These are phyloP conservation scores for Camponotus fellah DNA, from an alignment of 2,888 invertebrate species.

Conservation along the genomic window DNA sequence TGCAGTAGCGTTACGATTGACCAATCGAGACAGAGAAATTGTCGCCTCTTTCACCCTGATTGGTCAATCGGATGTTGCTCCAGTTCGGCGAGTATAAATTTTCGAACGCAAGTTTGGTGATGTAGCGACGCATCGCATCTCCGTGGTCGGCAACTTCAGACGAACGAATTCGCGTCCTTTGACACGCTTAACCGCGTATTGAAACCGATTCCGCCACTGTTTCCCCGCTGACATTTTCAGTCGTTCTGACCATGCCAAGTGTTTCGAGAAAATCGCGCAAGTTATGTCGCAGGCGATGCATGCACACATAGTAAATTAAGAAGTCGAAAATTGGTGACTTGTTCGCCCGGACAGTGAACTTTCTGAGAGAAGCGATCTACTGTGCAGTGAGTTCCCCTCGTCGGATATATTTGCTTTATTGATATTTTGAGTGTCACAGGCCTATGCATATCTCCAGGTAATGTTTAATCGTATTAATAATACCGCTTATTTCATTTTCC, in stretches of 20 bases:
- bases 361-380: conserved; percentile 68
- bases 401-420: conserved; percentile 83
- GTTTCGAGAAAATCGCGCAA: conserved; percentile 70
- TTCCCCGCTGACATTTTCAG: conserved; percentile 62
- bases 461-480: conserved; percentile 42
- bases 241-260: conserved; percentile 75
- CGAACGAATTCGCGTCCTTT: conserved; percentile 77
- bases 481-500: background rate
- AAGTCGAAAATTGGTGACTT: conserved; percentile 35
- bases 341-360: conserved; percentile 55
- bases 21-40: background rate
- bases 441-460: conserved; percentile 85
- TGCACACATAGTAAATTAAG: conserved; percentile 73
- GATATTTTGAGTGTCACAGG: conserved; percentile 83
- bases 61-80: background rate
- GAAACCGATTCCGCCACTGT: conserved; percentile 68
- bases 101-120: background rate
- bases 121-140: conserved; percentile 15
- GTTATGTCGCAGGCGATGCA: conserved; percentile 73
- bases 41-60: too few species aligned
- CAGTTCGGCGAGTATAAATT: background rate
- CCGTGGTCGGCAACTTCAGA: conserved; percentile 66
- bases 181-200: conserved; percentile 79
- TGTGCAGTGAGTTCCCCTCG: conserved; percentile 73
- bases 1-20: background rate